Base-by-base conservation (phyloP, 2,888 invertebrate genomes). In the Tinea semifulvella region DNA sequence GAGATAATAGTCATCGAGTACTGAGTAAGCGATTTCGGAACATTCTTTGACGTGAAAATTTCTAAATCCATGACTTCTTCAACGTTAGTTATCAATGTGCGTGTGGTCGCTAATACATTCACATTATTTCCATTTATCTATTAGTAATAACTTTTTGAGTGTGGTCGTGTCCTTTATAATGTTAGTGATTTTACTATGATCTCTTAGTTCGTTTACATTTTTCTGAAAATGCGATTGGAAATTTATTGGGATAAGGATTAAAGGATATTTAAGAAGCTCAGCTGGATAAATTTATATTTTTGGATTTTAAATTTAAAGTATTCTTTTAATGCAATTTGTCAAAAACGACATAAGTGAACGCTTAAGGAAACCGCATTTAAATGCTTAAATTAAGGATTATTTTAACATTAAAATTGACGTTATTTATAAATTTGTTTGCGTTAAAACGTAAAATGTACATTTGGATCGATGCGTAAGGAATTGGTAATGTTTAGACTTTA, bases 181-280 rank as follows among this genome's bases (percentile, higher is more conserved):
- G 54, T 70, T 54, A 53, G 54, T 56, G 52, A 66, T 69, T 62
- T 54, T 63, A 61, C 54, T 50, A 58, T 72, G 71, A 74, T 76
- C 74, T 72, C 17, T 57, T 56, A 58, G 71, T 77, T 77, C 71
- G 63, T 61, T 77, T 79, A 76, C 80, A 79, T 77, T 74, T 70
- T 64, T 60, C 71, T 73, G 77, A 60, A 77, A 76, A n/a, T 72
- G 68, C 54, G 68, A 67, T 56, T 57, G 50, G 53, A 49, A 36
- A 10, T 14, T n/a, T 35, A 18, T 35, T 11, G 28, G 38, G 40
- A 31, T 55, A 56, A 52, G 57, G 20, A n/a, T 28, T 53, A 49
- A 47, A 56, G 55, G 53, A 53, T 53, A 57, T 55, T 57, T 56
- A 55, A 56, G 65, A 65, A 65, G 75, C 72, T 76, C 74, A 72